phyloP scores from a whole-genome alignment of 2,797 vertebrate genomes.

The Botia almorhae region DNA sequence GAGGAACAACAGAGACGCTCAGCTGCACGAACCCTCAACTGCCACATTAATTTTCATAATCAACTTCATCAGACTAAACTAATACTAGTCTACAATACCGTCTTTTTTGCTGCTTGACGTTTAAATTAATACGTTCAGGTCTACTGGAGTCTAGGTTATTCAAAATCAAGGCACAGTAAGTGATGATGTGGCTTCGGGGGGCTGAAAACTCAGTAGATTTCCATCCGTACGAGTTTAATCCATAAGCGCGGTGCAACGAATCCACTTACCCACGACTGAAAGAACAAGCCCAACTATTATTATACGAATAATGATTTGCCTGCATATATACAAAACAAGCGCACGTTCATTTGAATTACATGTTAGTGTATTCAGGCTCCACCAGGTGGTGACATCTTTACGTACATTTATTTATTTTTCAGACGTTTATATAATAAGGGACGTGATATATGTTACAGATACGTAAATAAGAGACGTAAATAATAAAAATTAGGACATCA shows the following conservation, averaged over 20 bases:
- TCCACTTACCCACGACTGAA: background rate
- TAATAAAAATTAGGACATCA: background rate
- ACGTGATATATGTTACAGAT: background rate
- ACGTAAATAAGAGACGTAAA: background rate
- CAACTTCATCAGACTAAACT: background rate
- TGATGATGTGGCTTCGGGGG: background rate
- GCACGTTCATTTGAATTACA: background rate
- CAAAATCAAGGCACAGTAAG: no score
- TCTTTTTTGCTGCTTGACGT: background rate
- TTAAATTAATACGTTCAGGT: background rate
- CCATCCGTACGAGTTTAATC: background rate
- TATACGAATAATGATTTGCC: background rate
- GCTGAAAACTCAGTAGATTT: background rate
- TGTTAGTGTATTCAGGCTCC: background rate
- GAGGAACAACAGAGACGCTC: conserved; percentile 24
- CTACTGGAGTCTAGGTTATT: background rate
- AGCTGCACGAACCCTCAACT: background rate
- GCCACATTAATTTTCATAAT: background rate
- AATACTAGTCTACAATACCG: background rate
- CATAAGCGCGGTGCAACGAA: background rate
- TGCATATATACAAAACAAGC: background rate
- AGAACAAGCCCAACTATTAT: background rate
- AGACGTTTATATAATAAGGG: background rate
- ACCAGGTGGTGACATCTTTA: conserved; percentile 3
- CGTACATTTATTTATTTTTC: background rate